A percentile compares a stretch with the other conserved stretches of the same genome.
Evolutionary conservation across 2,888 invertebrate species (phyloP).

Genomic region (Lasioglossum oenotherae): DNA sequence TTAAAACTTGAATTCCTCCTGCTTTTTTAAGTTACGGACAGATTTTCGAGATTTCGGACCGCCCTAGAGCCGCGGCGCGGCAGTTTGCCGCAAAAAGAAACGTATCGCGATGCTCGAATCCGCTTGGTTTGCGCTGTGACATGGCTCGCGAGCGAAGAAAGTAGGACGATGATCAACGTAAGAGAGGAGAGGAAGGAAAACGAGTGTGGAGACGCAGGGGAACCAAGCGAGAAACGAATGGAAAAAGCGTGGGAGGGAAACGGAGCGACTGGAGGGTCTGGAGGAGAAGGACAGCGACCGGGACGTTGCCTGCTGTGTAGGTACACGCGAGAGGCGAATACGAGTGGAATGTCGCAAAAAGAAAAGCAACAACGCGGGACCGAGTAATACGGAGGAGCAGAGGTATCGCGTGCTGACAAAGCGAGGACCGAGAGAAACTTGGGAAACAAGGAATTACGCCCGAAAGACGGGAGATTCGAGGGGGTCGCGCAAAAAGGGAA

Average conservation of each 20-base stretch:
- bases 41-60: neutral
- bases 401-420: conserved; percentile 18
- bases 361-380: neutral
- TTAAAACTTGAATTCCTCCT: too few species aligned
- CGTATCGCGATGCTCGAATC: conserved; percentile 55
- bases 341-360: conserved; percentile 4
- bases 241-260: conserved; percentile 1
- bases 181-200: conserved; percentile 39
- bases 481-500: conserved; percentile 6
- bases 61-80: neutral
- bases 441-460: conserved; percentile 21
- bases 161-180: conserved; percentile 48
- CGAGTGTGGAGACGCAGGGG: neutral
- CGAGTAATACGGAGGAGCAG: conserved; percentile 10
- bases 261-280: neutral
- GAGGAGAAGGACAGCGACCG: neutral
- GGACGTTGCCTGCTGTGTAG: conserved; percentile 23
- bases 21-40: too few species aligned
- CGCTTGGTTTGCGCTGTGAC: conserved; percentile 48
- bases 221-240: conserved; percentile 11
- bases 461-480: conserved; percentile 16
- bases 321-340: conserved; percentile 15
- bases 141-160: conserved; percentile 58
- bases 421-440: conserved; percentile 20
- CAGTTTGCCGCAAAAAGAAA: conserved; percentile 22